Evolutionary conservation across 2,797 vertebrate species (phyloP).

Genomic region (Sphaeramia orbicularis): DNA sequence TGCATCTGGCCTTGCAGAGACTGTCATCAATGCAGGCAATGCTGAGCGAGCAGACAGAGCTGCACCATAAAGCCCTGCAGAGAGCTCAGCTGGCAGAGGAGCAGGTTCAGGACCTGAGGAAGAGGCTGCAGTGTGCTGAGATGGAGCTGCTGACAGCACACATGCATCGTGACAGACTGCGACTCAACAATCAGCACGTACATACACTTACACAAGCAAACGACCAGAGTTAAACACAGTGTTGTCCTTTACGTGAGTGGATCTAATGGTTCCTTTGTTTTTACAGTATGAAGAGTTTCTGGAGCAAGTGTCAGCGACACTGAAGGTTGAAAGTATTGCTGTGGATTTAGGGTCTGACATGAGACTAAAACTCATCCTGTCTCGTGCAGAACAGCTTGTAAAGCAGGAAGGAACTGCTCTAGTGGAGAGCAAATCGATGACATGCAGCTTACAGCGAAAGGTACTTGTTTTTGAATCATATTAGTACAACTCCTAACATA

Average conservation of each 20-base stretch:
- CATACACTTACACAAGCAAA: constrained; percentile 22
- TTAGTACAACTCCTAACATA: no score
- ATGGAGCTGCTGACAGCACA: constrained; percentile 85
- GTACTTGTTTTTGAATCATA: constrained; percentile 77
- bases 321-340: constrained; percentile 87
- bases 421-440: constrained; percentile 88
- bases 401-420: constrained; percentile 88
- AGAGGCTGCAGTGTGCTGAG: constrained; percentile 84
- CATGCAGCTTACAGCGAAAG: constrained; percentile 90
- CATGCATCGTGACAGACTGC: constrained; percentile 83
- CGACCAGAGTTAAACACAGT: no score
- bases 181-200: constrained; percentile 89
- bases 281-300: constrained; percentile 90
- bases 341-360: constrained; percentile 91
- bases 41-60: constrained; percentile 81
- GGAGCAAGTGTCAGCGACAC: constrained; percentile 89
- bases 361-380: constrained; percentile 87
- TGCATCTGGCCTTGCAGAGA: constrained; percentile 38
- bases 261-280: neutral
- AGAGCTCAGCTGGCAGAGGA: constrained; percentile 86
- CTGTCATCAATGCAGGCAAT: constrained; percentile 82
- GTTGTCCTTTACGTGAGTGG: no score
- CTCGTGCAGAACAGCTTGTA: constrained; percentile 88
- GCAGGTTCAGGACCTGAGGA: constrained; percentile 82
- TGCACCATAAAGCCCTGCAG: constrained; percentile 82